Base-by-base conservation (phyloP, 2,888 invertebrate genomes). In the Alentia gelatinosa region DNA sequence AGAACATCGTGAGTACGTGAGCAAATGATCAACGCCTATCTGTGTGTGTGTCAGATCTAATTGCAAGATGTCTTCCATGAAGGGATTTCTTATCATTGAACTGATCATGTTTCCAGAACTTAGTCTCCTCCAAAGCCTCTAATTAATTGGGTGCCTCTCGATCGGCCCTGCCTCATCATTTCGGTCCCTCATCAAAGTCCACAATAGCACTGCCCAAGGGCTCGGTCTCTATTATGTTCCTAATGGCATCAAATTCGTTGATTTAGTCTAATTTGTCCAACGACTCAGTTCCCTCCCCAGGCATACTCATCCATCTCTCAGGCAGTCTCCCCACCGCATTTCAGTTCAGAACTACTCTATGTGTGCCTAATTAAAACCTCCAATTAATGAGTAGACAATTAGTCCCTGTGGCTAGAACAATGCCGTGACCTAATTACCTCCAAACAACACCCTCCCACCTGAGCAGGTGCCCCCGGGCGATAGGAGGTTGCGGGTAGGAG, bases 341-440 rank as follows among this genome's bases (percentile, higher is more conserved):
- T n/a, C n/a, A n/a, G n/a, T n/a, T n/a, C n/a, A n/a, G n/a, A n/a
- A 56, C 23, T n/a, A 3, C 3, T n/a, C 75, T 19, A 19, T 75
- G 75, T 75, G 75, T 30, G 37, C 19, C 75, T 75, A 75, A 75
- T 75, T 75, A 75, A 75, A 75, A 75, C 37, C 26, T 75, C 75
- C 75, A 75, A 75, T 75, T 75, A 75, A 75, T 75, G 37, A 75
- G 3, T 35, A 75, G 35, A 37, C 75, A 75, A 75, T 75, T 75
- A 75, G 75, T 75, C 75, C 33, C 50, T 12, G 19, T 37, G 75
- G n/a, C 75, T 30, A 35, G 75, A 75, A 75, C 35, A 75, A 35
- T 37, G 35, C 3, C 30, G 33, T 37, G 75, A 75, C 75, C 75
- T 37, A 75, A 75, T 75, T 75, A 75, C 75, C 33, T 56, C 23